Evolutionary conservation across 2,797 vertebrate species (phyloP), one percentile per base, ranked within the genome.

Genomic region (Tokudaia muenninki): DNA sequence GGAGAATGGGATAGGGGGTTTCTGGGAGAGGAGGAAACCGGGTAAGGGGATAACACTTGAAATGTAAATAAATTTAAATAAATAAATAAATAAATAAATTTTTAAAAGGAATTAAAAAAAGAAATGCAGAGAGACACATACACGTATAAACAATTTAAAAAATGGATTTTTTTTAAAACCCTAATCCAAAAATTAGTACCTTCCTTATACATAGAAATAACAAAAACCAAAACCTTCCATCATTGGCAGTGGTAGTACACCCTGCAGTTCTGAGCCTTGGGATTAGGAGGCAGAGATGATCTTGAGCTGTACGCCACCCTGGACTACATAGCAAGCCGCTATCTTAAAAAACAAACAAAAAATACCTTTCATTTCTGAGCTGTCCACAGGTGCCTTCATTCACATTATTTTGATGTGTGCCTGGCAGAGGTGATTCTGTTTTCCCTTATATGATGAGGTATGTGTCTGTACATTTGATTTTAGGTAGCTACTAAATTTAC

Each of bases 401-500:
- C 82, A 65, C 41, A n/a, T 74, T 94, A 61, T 94, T 90, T 95
- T 59, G 44, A n/a, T 78, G 87, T 82, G 44, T 89, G 74, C 90
- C 74, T 97, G 57, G n/a, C 67, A 93, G 65, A 91, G 92, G 70
- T 95, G 55, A 94, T 94, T 94, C 88, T 81, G 44, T 86, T 91
- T 84, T 92, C 1, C 22, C 55, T 94, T 92, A 84, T 75, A 55
- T 72, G 57, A 87, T 78, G 55, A 96, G 94, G n/a, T 57, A 94
- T 44, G 63, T 82, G 59, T 86, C 92, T 91, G 55, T 78, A 13
- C 57, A 86, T 55, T 19, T 61, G 88, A 91, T 90, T 96, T 79
- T 87, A 94, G 63, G 26, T 70, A 90, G 55, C 79, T 75, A 50
- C 44, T 74, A 5, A 95, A 89, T 78, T 88, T 91, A 79, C 19